A percentile compares a stretch with the other conserved stretches of the same genome.
Conservation (phyloP, 2,797 vertebrate species). For the Gambelia wislizenii region DNA sequence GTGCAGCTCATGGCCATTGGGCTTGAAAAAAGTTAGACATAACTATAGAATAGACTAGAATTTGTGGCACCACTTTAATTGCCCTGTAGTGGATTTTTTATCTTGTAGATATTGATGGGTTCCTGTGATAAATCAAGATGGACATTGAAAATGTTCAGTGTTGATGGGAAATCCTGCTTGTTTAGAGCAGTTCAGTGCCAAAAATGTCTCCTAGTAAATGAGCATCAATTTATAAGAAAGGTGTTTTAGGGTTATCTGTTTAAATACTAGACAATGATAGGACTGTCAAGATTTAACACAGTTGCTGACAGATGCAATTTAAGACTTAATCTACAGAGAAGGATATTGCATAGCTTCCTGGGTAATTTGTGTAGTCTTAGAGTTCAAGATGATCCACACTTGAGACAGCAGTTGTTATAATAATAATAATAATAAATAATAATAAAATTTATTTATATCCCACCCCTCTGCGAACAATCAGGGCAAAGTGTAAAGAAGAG, state of each 20-base stretch:
- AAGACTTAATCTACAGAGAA: background rate
- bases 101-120: background rate
- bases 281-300: background rate
- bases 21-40: slow-evolving; percentile 28
- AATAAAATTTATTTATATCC: too few species aligned
- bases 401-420: background rate
- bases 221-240: background rate
- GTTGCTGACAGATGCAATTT: background rate
- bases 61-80: slow-evolving; percentile 10
- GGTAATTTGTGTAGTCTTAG: background rate
- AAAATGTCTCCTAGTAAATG: background rate
- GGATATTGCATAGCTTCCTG: background rate
- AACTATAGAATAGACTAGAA: background rate
- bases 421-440: too few species aligned
- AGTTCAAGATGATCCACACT: background rate
- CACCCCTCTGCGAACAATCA: too few species aligned
- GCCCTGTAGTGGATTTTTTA: background rate
- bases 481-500: background rate
- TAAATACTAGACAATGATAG: background rate
- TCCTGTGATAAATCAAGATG: background rate
- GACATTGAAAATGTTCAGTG: slow-evolving; percentile 6
- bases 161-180: slow-evolving; percentile 9
- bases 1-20: background rate
- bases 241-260: background rate
- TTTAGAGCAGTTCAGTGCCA: background rate